phyloP scores from a whole-genome alignment of 2,113 vertebrate species.

The Odocoileus virginianus region DNA sequence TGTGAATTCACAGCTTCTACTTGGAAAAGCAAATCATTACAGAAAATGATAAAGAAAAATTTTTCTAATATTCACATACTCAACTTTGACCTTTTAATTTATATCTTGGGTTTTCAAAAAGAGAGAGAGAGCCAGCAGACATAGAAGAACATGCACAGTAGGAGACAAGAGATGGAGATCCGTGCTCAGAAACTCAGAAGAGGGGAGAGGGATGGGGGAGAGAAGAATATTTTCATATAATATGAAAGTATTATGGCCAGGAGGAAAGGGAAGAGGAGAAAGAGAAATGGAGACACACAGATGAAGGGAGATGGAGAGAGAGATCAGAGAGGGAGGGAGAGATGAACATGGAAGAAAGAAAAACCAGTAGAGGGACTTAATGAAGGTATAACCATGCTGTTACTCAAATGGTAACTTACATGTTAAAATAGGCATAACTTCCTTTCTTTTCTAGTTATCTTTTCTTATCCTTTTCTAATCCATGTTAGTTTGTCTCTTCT shows the following conservation, averaged over 20 bases:
- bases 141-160: neutral
- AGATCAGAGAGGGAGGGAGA: neutral
- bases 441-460: neutral
- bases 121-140: neutral
- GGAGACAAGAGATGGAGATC: neutral
- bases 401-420: neutral
- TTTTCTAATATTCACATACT: slow-evolving; percentile 3
- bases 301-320: neutral
- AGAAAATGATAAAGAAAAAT: neutral
- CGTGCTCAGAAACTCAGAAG: too few species aligned
- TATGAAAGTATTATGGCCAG: neutral
- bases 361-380: neutral
- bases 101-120: neutral
- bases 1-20: neutral
- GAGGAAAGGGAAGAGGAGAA: neutral
- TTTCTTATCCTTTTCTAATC: neutral
- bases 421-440: neutral
- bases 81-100: neutral
- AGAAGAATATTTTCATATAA: neutral
- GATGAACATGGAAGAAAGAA: neutral
- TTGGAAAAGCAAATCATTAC: slow-evolving; percentile 18
- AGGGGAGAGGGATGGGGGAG: neutral
- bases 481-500: neutral
- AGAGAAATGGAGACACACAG: neutral
- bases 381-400: neutral